Percentiles rank a stretch among this genome's conserved stretches.
These are phyloP conservation scores for Echinops telfairi DNA, from an alignment of 2,113 vertebrate species.

Conservation along the genomic window DNA sequence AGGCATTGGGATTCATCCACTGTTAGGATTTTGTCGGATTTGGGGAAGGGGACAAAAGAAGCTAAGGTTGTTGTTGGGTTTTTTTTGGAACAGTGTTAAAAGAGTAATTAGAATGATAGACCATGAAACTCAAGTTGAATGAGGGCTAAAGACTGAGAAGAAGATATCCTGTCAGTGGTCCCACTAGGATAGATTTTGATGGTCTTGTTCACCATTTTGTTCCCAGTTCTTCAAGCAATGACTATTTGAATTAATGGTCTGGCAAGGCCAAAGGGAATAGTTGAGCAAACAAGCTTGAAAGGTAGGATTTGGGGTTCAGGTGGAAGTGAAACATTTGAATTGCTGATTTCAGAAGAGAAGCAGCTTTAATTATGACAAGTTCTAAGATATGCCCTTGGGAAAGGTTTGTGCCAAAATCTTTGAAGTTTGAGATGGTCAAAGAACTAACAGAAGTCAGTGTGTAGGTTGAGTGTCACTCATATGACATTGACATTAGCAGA, in stretches of 20 bases:
- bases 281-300: slow-evolving; percentile 6
- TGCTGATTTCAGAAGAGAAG: slow-evolving; percentile 16
- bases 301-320: not conserved
- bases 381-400: slow-evolving; percentile 3
- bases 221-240: slow-evolving; percentile 1
- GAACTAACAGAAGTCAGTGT: slow-evolving; percentile 6
- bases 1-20: slow-evolving; percentile 13
- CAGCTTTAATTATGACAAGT: slow-evolving; percentile 19
- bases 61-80: too few species aligned
- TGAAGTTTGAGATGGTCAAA: not conserved
- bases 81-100: not conserved
- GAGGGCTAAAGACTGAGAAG: not conserved
- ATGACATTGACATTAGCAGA: not conserved
- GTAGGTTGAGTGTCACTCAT: not conserved
- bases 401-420: not conserved
- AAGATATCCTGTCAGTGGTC: not conserved
- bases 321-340: slow-evolving; percentile 11
- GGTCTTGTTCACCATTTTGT: not conserved
- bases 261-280: not conserved
- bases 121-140: not conserved
- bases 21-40: slow-evolving; percentile 1
- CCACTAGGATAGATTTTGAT: not conserved
- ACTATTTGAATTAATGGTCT: slow-evolving; percentile 15
- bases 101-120: not conserved
- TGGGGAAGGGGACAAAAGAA: not conserved